phyloP scores from a whole-genome alignment of 2,888 invertebrate genomes.

The Drosophila subquinaria region DNA sequence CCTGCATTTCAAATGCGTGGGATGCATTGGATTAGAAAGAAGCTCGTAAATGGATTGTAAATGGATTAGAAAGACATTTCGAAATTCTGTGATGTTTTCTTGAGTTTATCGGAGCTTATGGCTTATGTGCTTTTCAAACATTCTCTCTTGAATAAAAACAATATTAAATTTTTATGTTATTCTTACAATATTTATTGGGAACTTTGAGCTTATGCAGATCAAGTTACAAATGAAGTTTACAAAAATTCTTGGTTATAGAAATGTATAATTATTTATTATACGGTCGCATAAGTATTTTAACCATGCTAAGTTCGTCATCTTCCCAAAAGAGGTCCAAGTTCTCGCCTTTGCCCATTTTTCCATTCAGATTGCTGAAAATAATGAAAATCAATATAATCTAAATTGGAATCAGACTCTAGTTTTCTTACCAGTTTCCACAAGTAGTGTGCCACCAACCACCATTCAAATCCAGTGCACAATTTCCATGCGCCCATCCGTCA shows the following conservation, averaged over 20 bases:
- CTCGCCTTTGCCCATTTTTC: neutral
- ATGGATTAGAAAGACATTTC: constrained; percentile 61
- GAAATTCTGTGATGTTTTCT: constrained; percentile 37
- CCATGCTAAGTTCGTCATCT: neutral
- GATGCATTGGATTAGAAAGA: constrained; percentile 61
- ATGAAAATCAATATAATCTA: neutral
- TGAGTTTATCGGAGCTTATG: constrained; percentile 3
- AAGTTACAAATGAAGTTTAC: neutral
- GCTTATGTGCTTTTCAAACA: constrained; percentile 11
- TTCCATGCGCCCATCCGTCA: neutral
- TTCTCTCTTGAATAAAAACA: neutral
- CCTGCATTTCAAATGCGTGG: constrained; percentile 45
- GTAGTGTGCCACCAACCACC: neutral
- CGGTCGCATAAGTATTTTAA: neutral
- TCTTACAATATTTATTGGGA: constrained; percentile 9
- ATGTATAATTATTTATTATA: neutral
- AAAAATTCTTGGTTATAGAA: neutral
- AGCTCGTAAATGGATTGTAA: constrained; percentile 70
- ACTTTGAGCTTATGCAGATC: neutral
- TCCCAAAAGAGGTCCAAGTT: neutral
- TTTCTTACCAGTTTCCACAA: neutral
- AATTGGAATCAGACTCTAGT: neutral
- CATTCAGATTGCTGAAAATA: neutral
- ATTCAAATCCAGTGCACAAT: neutral
- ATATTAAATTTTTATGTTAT: constrained; percentile 1